phyloP scores from a whole-genome alignment of 2,888 invertebrate species.

The Pantelozetes paolii region DNA sequence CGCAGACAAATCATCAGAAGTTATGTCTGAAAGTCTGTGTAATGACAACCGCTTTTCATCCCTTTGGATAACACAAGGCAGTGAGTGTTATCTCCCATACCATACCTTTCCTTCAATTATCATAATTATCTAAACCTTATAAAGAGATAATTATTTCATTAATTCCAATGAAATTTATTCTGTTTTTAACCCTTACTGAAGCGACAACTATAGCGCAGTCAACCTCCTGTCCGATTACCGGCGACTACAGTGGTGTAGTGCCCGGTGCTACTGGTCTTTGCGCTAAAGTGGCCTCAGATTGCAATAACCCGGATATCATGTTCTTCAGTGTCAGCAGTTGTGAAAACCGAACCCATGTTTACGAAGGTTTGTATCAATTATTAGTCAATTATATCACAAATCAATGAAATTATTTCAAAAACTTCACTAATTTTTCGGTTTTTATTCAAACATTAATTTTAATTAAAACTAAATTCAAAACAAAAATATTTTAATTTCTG shows the following conservation, averaged over 20 bases:
- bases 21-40: conserved; percentile 55
- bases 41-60: conserved; percentile 57
- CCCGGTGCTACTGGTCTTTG: conserved; percentile 61
- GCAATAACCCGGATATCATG: conserved; percentile 63
- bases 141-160: background rate
- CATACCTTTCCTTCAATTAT: background rate
- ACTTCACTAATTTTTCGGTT: too few species aligned
- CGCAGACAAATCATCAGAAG: conserved; percentile 48
- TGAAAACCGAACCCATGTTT: conserved; percentile 58
- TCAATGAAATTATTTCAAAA: too few species aligned
- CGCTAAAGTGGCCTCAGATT: conserved; percentile 64
- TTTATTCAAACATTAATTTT: too few species aligned
- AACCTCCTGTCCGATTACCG: conserved; percentile 63
- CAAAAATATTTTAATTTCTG: background rate
- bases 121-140: background rate
- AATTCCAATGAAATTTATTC: too few species aligned
- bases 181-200: conserved; percentile 20
- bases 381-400: too few species aligned
- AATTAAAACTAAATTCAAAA: too few species aligned
- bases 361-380: conserved; percentile 57
- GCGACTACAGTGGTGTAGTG: conserved; percentile 63
- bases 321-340: conserved; percentile 64
- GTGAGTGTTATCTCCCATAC: conserved; percentile 54
- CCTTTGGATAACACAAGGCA: conserved; percentile 63
- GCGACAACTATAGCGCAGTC: conserved; percentile 49